Base-by-base conservation (phyloP, 2,888 invertebrate genomes). In the Thymelicus sylvestris region DNA sequence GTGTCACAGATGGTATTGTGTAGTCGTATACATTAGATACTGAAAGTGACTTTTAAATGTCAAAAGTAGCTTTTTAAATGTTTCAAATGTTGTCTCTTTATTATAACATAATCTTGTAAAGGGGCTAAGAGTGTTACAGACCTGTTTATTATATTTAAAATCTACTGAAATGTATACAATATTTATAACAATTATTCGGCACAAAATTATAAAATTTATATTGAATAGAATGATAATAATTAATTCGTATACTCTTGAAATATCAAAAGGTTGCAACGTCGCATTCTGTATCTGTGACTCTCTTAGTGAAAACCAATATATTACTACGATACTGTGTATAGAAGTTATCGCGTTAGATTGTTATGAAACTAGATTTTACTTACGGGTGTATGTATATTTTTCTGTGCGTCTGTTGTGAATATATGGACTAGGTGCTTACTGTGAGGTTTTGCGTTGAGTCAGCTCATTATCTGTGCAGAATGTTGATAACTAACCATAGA, bases 351-450 rank as follows among this genome's bases (percentile, higher is more conserved):
- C 81, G 81, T 84, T 90, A 89, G 86, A 89, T 87, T 86, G 89
- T 91, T 91, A 85, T 85, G 76, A 81, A 85, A 81, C 84, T 88
- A 87, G 86, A 78, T 79, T 81, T 87, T 86, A 89, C 84, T 86
- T 87, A 89, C 84, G 84, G 83, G 83, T 89, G 88, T 88, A 85
- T 83, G 87, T 87, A 85, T 83, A 85, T 83, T 88, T 82, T 84
- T 78, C 80, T 81, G 83, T 82, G 81, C 86, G 81, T 78, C 83
- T 86, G 84, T 86, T 86, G 83, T 85, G 82, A 83, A 83, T 83
- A 85, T 81, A 80, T 78, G 78, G 81, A 81, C 79, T 86, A 85
- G 87, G 86, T 87, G 88, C 86, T 89, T 86, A 73, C 70, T 73
- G 72, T 74, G 72, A 74, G 59, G 64, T 57, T 38, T 64, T 39